phyloP scores from a whole-genome alignment of 2,797 vertebrate species.

The Malurus leucopterus region DNA sequence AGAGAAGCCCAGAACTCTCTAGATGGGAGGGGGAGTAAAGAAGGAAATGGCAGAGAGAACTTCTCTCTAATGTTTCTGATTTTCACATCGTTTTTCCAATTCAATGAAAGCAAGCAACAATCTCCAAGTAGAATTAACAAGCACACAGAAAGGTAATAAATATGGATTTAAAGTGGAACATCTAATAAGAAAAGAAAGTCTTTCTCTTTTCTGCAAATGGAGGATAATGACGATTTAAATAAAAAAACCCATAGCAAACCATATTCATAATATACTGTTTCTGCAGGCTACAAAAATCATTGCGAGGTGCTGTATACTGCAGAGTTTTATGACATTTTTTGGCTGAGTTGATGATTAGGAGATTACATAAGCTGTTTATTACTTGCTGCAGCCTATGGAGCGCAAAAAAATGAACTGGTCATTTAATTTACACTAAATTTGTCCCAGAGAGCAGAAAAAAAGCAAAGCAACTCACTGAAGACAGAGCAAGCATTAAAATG shows the following conservation, averaged over 20 bases:
- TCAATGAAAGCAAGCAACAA: constrained; percentile 9
- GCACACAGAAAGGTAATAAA: constrained; percentile 19
- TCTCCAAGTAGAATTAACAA: constrained; percentile 25
- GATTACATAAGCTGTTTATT: constrained; percentile 68
- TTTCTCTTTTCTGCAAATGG: constrained; percentile 16
- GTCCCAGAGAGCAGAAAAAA: constrained; percentile 42
- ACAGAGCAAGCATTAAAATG: constrained; percentile 33
- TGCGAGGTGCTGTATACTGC: constrained; percentile 25
- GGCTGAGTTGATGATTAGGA: constrained; percentile 53
- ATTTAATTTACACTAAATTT: constrained; percentile 64
- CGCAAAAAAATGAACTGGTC: constrained; percentile 55
- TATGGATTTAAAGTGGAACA: constrained; percentile 2
- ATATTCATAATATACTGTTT: constrained; percentile 46
- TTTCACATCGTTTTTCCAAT: background rate
- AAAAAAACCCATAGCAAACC: constrained; percentile 29
- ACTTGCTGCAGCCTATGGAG: constrained; percentile 53
- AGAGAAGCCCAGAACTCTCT: background rate
- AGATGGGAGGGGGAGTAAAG: accelerated
- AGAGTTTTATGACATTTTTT: constrained; percentile 60
- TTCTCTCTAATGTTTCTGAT: background rate
- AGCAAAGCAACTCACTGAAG: constrained; percentile 30
- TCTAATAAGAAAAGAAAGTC: constrained; percentile 24
- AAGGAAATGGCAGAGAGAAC: background rate
- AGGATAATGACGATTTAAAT: constrained; percentile 29
- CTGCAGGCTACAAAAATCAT: constrained; percentile 51